A percentile compares a stretch with the other conserved stretches of the same genome.
Evolutionary conservation across 2,888 invertebrate genomes (phyloP).

Genomic region (Trichopoda pennipes): DNA sequence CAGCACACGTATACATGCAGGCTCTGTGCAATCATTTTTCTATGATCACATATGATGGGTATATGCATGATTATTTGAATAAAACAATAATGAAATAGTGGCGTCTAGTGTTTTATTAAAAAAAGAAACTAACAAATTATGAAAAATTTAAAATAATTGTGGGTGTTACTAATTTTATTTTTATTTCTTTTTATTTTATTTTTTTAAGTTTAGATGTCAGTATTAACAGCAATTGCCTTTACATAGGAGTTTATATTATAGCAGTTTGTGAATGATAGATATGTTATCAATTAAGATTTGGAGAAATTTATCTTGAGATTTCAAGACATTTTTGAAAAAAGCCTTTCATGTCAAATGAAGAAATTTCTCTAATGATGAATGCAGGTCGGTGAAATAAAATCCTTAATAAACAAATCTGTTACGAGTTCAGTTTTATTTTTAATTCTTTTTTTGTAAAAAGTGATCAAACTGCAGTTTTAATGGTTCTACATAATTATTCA

Average conservation of each 20-base stretch:
- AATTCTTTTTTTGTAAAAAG: no score
- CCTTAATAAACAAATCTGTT: no score
- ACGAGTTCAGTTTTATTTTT: no score
- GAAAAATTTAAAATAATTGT: conserved; percentile 47
- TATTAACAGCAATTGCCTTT: conserved; percentile 51
- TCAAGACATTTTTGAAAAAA: neutral
- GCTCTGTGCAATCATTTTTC: no score
- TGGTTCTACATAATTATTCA: no score
- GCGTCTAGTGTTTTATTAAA: conserved; percentile 36
- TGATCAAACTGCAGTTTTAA: no score
- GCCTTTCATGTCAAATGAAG: no score
- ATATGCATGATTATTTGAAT: conserved; percentile 48
- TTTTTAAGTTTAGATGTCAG: conserved; percentile 17
- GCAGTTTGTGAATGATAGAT: conserved; percentile 33
- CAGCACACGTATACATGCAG: neutral
- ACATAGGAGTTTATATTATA: conserved; percentile 36
- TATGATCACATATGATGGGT: conserved; percentile 24
- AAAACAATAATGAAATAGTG: conserved; percentile 7
- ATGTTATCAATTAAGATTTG: conserved; percentile 4
- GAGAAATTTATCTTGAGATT: neutral
- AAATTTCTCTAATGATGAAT: no score
- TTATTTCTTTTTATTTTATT: neutral
- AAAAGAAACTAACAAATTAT: conserved; percentile 40
- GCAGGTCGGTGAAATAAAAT: no score
- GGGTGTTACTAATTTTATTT: conserved; percentile 32